Percentiles rank a stretch among this genome's conserved stretches.
phyloP scores from a whole-genome alignment of 2,888 invertebrate genomes.

The Drosophila tripunctata region DNA sequence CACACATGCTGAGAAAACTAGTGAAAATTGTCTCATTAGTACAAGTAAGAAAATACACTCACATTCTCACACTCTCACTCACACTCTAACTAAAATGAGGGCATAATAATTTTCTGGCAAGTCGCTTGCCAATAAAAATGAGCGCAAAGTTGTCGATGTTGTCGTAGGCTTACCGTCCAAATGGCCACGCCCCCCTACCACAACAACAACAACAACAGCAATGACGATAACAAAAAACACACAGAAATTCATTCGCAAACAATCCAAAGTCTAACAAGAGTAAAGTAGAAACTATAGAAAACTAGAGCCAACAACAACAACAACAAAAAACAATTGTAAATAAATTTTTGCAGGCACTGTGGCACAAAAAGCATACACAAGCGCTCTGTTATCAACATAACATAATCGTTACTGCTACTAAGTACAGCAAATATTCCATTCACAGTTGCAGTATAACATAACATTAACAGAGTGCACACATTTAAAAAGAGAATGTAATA shows the following conservation, averaged over 20 bases:
- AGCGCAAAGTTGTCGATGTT: constrained; percentile 54
- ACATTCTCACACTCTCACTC: constrained; percentile 6
- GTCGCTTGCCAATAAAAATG: constrained; percentile 63
- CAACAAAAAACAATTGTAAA: constrained; percentile 6
- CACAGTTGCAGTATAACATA: too few relatives aligned
- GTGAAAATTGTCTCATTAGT: constrained; percentile 77
- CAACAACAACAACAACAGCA: neutral
- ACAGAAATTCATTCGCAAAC: constrained; percentile 29
- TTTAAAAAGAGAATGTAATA: too few relatives aligned
- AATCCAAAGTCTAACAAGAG: constrained; percentile 26
- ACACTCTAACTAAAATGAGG: constrained; percentile 5
- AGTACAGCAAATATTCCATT: too few relatives aligned
- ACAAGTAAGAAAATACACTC: constrained; percentile 26
- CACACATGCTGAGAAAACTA: constrained; percentile 38
- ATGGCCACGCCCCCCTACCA: neutral
- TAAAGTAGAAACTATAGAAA: constrained; percentile 35
- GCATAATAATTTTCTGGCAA: constrained; percentile 53
- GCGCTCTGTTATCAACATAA: neutral
- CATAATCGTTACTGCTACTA: too few relatives aligned
- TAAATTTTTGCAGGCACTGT: constrained; percentile 20
- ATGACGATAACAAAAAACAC: constrained; percentile 2
- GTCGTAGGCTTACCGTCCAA: constrained; percentile 18
- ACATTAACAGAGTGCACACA: too few relatives aligned
- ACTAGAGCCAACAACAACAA: constrained; percentile 19
- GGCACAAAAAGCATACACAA: neutral